Evolutionary conservation across 2,113 vertebrate genomes (phyloP).

Genomic region (Macaca nemestrina): DNA sequence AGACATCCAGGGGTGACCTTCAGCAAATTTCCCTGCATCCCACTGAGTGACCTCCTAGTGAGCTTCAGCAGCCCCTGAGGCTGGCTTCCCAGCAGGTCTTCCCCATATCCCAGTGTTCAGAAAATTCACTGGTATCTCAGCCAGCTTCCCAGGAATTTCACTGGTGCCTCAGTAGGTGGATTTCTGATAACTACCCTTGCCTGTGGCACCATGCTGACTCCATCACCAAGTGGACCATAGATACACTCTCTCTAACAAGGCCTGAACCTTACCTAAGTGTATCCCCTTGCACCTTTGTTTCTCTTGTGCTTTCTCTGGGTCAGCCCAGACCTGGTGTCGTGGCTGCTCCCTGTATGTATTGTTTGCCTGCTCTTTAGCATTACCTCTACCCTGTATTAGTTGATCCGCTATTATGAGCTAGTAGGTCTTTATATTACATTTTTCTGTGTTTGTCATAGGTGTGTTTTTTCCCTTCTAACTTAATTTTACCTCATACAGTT

Average conservation of each 20-base stretch:
- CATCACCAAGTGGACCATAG: not conserved
- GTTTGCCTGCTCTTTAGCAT: not conserved
- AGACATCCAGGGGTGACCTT: not conserved
- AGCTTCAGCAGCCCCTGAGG: not conserved
- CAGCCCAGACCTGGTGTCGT: not conserved
- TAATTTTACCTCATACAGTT: not conserved
- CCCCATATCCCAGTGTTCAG: not conserved
- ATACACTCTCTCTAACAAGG: not conserved
- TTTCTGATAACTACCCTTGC: not conserved
- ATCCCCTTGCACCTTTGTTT: not conserved
- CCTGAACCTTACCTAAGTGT: not conserved
- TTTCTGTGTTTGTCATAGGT: not conserved
- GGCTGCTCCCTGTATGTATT: too few relatives aligned
- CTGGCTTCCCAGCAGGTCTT: not conserved
- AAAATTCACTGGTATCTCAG: not conserved
- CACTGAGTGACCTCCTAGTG: not conserved
- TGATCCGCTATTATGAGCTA: not conserved
- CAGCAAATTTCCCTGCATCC: not conserved
- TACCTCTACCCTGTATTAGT: not conserved
- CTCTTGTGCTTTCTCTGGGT: not conserved
- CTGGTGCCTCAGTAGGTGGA: not conserved
- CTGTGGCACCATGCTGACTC: too few relatives aligned
- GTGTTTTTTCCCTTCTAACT: not conserved
- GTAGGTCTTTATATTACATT: not conserved
- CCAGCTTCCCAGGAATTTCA: not conserved